A percentile compares a stretch with the other conserved stretches of the same genome.
Conservation (phyloP, 2,888 invertebrate species). For the Dendrolimus pini region DNA sequence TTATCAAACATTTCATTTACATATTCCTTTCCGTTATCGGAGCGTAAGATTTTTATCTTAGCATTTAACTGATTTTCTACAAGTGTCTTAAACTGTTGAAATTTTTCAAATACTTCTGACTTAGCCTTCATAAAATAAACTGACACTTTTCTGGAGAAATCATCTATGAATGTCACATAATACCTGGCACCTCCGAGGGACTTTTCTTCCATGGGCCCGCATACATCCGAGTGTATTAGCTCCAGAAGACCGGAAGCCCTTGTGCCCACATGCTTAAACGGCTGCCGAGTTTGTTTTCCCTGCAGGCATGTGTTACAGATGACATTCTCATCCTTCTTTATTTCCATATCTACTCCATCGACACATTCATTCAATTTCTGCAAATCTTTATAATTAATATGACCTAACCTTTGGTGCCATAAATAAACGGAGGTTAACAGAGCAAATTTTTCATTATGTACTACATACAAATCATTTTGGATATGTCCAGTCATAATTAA, state of each 20-base stretch:
- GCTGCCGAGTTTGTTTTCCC: background rate
- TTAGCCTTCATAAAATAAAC: slow-evolving; percentile 7
- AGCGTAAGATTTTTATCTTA: too few species aligned
- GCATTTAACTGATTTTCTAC: too few species aligned
- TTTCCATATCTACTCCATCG: background rate
- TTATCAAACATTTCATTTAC: too few species aligned
- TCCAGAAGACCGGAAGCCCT: background rate
- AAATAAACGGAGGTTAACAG: slow-evolving; percentile 1
- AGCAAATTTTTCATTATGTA: background rate
- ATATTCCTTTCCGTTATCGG: too few species aligned
- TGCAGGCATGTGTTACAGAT: background rate
- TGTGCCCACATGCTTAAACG: background rate
- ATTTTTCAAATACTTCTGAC: background rate
- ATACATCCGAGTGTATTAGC: slow-evolving; percentile 6
- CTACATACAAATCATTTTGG: background rate
- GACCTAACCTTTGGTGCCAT: background rate
- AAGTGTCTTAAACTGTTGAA: too few species aligned
- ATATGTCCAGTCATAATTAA: background rate
- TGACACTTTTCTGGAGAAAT: slow-evolving; percentile 2
- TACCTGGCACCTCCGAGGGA: slow-evolving; percentile 7
- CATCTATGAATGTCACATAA: slow-evolving; percentile 6
- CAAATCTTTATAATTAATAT: background rate
- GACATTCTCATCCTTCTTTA: background rate
- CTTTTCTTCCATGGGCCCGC: slow-evolving; percentile 7
- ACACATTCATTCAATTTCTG: background rate